Percentiles rank a stretch among this genome's conserved stretches.
Conservation (phyloP, 2,888 invertebrate species). For the Diarsia brunnea region DNA sequence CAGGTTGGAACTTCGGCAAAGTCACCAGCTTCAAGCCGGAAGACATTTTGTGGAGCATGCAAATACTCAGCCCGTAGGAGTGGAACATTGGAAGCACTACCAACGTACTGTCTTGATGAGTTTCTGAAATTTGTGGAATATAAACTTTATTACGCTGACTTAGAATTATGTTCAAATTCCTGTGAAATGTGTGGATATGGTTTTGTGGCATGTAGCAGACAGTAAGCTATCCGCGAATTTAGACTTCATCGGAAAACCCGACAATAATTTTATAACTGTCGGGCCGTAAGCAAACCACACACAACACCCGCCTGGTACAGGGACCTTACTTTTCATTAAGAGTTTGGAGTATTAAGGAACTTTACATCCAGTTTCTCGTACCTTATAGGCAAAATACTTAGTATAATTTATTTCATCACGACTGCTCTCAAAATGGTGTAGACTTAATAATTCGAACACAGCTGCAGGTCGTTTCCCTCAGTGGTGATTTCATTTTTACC, state of each 20-base stretch:
- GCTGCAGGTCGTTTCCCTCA: too few relatives aligned
- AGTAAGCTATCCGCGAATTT: neutral
- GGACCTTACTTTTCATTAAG: neutral
- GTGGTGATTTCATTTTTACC: neutral
- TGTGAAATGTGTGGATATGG: neutral
- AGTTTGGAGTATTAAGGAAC: neutral
- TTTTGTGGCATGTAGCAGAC: neutral
- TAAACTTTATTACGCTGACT: neutral
- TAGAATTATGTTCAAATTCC: neutral
- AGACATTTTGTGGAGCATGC: constrained; percentile 90
- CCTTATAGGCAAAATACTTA: neutral
- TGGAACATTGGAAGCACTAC: constrained; percentile 94
- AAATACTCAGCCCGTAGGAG: constrained; percentile 92
- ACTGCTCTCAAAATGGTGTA: neutral
- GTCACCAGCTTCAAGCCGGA: constrained; percentile 92
- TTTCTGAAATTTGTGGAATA: constrained; percentile 56
- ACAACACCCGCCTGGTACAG: neutral
- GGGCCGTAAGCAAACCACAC: neutral
- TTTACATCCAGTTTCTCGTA: neutral
- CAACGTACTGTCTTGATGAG: constrained; percentile 90
- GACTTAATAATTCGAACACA: neutral
- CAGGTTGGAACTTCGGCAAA: constrained; percentile 93
- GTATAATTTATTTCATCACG: neutral
- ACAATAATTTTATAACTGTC: too few relatives aligned
- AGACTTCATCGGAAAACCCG: too few relatives aligned